These are phyloP conservation scores for Catamblyrhynchus diadema DNA, from an alignment of 2,797 vertebrate species.

Conservation along the genomic window DNA sequence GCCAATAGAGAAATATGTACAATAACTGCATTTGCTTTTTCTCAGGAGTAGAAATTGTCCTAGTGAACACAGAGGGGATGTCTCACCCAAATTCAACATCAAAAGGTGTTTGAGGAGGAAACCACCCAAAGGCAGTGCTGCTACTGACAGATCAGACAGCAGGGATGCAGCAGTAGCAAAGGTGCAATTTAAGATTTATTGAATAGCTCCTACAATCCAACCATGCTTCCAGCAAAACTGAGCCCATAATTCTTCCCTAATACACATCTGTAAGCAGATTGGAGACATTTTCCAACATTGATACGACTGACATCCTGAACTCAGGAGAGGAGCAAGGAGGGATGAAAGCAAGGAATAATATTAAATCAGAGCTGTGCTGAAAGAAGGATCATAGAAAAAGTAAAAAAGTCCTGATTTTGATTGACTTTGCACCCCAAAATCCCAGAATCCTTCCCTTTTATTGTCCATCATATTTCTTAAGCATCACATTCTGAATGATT, in stretches of 20 bases:
- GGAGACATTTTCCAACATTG: background rate
- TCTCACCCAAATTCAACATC: background rate
- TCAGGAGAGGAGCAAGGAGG: background rate
- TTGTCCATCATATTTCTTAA: background rate
- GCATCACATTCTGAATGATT: background rate
- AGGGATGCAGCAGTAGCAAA: background rate
- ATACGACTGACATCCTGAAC: background rate
- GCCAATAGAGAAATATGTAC: background rate
- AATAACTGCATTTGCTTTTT: background rate
- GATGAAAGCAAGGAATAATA: background rate
- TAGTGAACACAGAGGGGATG: background rate
- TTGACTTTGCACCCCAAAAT: background rate
- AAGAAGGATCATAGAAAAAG: background rate
- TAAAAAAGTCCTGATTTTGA: background rate
- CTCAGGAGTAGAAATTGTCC: rapidly evolving
- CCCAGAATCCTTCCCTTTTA: background rate
- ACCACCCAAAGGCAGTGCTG: background rate
- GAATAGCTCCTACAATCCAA: background rate
- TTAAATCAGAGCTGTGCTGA: background rate
- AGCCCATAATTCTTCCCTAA: background rate
- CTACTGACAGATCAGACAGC: background rate
- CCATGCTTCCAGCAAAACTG: background rate
- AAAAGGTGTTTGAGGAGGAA: background rate
- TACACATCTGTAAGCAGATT: background rate
- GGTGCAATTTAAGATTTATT: background rate